Conservation (phyloP, 2,888 invertebrate genomes). For the Polietes domitor region DNA sequence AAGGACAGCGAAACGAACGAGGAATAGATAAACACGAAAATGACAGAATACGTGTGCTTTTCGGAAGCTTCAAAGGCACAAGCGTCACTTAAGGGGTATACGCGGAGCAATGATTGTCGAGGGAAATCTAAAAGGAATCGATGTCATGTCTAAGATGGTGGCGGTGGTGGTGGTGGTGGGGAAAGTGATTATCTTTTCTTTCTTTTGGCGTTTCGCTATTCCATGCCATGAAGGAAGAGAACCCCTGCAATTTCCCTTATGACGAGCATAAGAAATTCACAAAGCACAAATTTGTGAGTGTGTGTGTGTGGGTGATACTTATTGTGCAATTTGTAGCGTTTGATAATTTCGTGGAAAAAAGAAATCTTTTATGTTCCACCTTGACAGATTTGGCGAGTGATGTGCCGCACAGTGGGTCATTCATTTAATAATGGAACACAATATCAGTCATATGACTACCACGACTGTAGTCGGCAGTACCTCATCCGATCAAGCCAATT, state of each 20-base stretch:
- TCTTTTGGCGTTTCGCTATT: not conserved
- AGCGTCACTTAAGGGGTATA: not conserved
- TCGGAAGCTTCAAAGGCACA: not conserved
- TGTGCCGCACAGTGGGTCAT: not conserved
- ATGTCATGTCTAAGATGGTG: slow-evolving; percentile 15
- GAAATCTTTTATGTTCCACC: not conserved
- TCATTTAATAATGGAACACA: too few relatives aligned
- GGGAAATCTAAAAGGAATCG: slow-evolving; percentile 13
- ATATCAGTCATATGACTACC: too few relatives aligned
- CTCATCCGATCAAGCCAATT: too few relatives aligned
- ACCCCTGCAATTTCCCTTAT: not conserved
- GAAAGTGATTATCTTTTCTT: not conserved
- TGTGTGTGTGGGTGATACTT: slow-evolving; percentile 14
- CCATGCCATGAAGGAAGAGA: too few relatives aligned
- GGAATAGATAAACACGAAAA: too few relatives aligned
- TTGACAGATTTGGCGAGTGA: not conserved
- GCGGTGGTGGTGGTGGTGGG: too few relatives aligned
- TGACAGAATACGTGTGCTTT: not conserved
- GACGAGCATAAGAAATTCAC: slow-evolving; percentile 5
- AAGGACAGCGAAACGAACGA: too few relatives aligned
- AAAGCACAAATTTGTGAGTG: slow-evolving; percentile 24
- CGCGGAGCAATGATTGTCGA: not conserved
- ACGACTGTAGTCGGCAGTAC: too few relatives aligned
- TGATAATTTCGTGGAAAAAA: slow-evolving; percentile 18
- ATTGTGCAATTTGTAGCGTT: slow-evolving; percentile 27